Conservation (phyloP, 1,140 invertebrate genomes). For the Chelonus insularis region DNA sequence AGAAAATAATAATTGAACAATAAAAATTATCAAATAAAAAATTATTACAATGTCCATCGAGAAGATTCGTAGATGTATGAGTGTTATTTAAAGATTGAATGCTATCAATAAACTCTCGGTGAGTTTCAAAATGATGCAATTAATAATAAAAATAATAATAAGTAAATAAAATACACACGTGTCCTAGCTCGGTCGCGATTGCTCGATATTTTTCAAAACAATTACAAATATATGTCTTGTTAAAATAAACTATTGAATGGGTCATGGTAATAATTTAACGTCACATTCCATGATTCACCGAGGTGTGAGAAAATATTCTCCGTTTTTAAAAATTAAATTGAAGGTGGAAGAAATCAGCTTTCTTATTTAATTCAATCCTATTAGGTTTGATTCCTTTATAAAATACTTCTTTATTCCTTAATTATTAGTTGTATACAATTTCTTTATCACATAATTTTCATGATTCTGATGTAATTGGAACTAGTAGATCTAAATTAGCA, state of each 20-base stretch:
- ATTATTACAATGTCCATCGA: no score
- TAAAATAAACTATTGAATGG: constrained; percentile 27
- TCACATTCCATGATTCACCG: constrained; percentile 26
- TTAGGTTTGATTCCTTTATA: no score
- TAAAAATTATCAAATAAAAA: no score
- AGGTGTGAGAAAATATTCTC: constrained; percentile 2
- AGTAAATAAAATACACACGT: constrained; percentile 9
- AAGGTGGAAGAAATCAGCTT: constrained; percentile 5
- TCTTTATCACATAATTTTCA: neutral
- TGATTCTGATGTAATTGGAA: constrained; percentile 60
- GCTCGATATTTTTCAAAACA: constrained; percentile 26
- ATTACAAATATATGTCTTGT: constrained; percentile 28
- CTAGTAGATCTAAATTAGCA: constrained; percentile 71
- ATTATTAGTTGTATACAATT: no score
- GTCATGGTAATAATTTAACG: constrained; percentile 22
- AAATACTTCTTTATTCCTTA: no score
- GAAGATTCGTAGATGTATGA: constrained; percentile 19
- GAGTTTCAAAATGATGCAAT: constrained; percentile 2
- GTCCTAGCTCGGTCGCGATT: constrained; percentile 13
- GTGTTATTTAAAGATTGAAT: no score
- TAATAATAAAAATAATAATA: constrained; percentile 5
- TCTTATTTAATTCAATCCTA: no score
- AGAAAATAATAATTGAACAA: no score
- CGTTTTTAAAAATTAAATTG: constrained; percentile 17
- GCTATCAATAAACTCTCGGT: neutral